Conservation (phyloP, 2,888 invertebrate genomes). For the Leuctra nigra region DNA sequence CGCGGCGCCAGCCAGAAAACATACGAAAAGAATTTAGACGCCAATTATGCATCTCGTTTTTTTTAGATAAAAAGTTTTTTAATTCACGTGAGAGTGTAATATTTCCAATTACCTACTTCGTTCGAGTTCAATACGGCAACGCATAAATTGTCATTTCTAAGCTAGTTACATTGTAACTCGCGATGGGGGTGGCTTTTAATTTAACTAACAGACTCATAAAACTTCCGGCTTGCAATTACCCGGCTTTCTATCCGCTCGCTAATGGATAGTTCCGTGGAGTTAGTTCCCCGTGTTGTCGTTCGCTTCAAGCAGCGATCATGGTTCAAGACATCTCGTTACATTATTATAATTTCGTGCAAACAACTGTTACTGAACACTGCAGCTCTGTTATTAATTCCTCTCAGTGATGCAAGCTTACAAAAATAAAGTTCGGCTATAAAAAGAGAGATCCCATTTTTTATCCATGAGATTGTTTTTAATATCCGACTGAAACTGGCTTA, state of each 20-base stretch:
- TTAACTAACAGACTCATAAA: conserved; percentile 12
- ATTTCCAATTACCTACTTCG: conserved; percentile 23
- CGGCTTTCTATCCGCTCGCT: conserved; percentile 6
- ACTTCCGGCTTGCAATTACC: conserved; percentile 5
- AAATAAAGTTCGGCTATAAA: too few relatives aligned
- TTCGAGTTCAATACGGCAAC: conserved; percentile 19
- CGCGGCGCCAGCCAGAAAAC: conserved; percentile 16
- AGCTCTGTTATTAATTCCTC: not conserved
- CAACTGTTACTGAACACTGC: not conserved
- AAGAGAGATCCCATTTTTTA: too few relatives aligned
- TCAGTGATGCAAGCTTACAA: not conserved
- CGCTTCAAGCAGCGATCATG: not conserved
- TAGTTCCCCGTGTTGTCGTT: conserved; percentile 1
- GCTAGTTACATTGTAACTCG: not conserved
- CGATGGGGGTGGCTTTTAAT: conserved; percentile 2
- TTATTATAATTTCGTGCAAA: too few relatives aligned
- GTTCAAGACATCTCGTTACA: too few relatives aligned
- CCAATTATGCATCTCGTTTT: conserved; percentile 26
- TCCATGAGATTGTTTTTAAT: too few relatives aligned
- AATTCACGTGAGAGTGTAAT: conserved; percentile 27
- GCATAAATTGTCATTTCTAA: conserved; percentile 23
- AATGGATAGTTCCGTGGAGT: conserved; percentile 7
- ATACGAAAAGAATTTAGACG: conserved; percentile 17
- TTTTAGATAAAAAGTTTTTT: conserved; percentile 25
- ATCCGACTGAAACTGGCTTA: not conserved